A percentile compares a stretch with the other conserved stretches of the same genome.
These are phyloP conservation scores for Notarius lentiginosus DNA, from an alignment of 2,113 vertebrate species.

Conservation along the genomic window DNA sequence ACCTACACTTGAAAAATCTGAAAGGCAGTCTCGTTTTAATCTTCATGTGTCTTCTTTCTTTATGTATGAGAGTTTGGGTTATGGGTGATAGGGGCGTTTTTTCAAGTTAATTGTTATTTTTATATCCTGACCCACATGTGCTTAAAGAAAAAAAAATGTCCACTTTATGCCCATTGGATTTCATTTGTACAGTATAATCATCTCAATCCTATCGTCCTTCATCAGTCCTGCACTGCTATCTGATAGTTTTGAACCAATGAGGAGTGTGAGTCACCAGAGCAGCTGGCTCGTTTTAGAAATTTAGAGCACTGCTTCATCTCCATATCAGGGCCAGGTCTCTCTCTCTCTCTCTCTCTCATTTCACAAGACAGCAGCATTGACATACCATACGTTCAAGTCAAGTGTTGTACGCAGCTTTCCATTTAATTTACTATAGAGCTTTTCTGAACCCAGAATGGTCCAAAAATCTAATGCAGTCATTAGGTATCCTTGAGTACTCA, in stretches of 20 bases:
- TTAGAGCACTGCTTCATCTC: constrained; percentile 45
- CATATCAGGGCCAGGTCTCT: constrained; percentile 53
- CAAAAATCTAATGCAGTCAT: neutral
- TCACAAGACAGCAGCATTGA: neutral
- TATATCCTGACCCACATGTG: no score
- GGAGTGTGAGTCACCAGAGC: constrained; percentile 55
- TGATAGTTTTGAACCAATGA: constrained; percentile 49
- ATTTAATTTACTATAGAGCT: neutral
- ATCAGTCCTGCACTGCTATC: constrained; percentile 50
- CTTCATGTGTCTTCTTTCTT: no score
- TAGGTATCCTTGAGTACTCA: no score
- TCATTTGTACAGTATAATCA: neutral
- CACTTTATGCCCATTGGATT: neutral
- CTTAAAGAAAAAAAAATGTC: no score
- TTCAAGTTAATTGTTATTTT: neutral
- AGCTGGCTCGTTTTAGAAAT: constrained; percentile 62
- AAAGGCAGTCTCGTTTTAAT: no score
- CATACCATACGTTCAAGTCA: neutral
- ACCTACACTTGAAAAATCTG: no score
- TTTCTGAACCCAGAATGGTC: neutral
- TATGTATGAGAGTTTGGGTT: no score
- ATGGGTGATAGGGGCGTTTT: neutral
- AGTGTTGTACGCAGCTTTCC: neutral
- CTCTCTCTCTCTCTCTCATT: neutral
- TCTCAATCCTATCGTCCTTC: constrained; percentile 16